A percentile compares a stretch with the other conserved stretches of the same genome.
These are phyloP conservation scores for Poecilobothrus nobilitatus DNA, from an alignment of 2,888 invertebrate species.

Conservation along the genomic window DNA sequence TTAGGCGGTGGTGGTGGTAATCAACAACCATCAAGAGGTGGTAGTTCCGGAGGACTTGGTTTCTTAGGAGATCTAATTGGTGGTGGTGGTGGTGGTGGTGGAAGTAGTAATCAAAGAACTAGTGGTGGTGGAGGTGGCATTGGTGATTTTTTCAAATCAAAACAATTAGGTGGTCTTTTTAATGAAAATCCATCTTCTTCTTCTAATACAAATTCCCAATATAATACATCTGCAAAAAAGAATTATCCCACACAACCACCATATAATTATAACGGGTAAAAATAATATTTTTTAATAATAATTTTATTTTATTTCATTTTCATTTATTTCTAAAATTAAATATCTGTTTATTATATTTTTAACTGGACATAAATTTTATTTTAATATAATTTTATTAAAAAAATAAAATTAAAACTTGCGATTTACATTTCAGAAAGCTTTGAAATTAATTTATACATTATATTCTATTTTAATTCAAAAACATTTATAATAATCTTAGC, in stretches of 20 bases:
- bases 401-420: too few relatives aligned
- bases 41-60: constrained; percentile 29
- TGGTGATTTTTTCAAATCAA: constrained; percentile 37
- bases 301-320: too few relatives aligned
- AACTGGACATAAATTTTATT: too few relatives aligned
- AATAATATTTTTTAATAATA: background rate
- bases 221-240: constrained; percentile 27
- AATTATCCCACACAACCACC: constrained; percentile 42
- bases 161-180: constrained; percentile 40
- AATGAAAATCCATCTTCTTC: constrained; percentile 36
- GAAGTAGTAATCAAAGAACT: constrained; percentile 23
- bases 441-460: too few relatives aligned
- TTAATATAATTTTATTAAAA: too few relatives aligned
- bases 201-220: constrained; percentile 15
- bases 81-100: constrained; percentile 27
- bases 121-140: constrained; percentile 29
- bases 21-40: constrained; percentile 16
- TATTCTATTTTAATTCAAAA: too few relatives aligned
- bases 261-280: constrained; percentile 21
- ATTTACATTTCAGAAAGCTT: too few relatives aligned
- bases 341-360: too few relatives aligned
- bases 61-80: constrained; percentile 27
- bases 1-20: constrained; percentile 25
- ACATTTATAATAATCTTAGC: too few relatives aligned
- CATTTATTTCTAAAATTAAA: too few relatives aligned